A percentile compares a stretch with the other conserved stretches of the same genome.
These are phyloP conservation scores for Anomalospiza imberbis DNA, from an alignment of 2,797 vertebrate genomes.

Conservation along the genomic window DNA sequence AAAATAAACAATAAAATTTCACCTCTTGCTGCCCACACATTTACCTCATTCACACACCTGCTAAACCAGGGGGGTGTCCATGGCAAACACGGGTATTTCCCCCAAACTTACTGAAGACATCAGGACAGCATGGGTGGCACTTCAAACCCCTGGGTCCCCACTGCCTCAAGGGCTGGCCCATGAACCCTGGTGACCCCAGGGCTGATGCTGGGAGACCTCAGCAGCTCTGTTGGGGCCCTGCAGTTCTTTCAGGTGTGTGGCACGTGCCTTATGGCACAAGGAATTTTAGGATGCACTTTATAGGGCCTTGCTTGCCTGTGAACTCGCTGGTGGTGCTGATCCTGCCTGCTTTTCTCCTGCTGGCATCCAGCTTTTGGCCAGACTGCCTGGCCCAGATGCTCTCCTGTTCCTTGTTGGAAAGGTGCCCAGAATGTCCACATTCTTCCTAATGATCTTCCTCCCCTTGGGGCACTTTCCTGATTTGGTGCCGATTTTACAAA, in stretches of 20 bases:
- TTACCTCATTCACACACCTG: neutral
- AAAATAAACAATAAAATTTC: neutral
- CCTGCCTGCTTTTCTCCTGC: neutral
- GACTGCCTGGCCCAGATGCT: neutral
- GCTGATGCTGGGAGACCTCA: neutral
- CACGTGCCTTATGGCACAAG: fast-evolving
- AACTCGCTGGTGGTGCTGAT: neutral
- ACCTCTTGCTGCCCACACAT: neutral
- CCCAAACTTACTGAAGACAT: neutral
- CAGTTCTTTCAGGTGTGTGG: neutral
- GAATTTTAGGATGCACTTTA: neutral
- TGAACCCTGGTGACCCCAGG: neutral
- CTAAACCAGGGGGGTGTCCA: neutral
- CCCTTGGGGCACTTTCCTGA: neutral
- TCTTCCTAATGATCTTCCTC: neutral
- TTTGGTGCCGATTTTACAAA: neutral
- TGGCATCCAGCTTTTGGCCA: neutral
- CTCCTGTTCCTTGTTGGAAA: neutral
- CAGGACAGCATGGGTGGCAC: neutral
- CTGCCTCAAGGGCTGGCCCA: neutral
- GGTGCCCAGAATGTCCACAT: neutral
- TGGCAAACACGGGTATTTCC: neutral
- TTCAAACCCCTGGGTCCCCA: neutral
- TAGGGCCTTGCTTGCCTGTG: neutral
- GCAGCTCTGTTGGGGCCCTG: neutral